Evolutionary conservation across 1,140 invertebrate species (phyloP), one percentile per base, ranked within the genome.

Genomic region (Polyergus mexicanus): DNA sequence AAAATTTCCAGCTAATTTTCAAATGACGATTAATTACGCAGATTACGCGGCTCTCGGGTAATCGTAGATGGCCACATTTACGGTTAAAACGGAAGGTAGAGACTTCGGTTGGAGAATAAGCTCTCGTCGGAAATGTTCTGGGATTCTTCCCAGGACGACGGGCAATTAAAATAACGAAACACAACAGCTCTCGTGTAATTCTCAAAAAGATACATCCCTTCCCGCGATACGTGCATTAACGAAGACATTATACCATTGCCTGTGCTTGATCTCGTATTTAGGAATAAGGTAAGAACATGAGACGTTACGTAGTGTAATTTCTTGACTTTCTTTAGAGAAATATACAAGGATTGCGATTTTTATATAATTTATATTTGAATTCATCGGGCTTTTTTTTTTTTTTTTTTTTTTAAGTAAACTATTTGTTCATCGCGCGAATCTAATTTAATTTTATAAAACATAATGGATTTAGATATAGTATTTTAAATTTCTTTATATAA

Each of bases 111-210:
- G 22, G 58, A 90, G 90, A 91, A 91, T 91, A 72, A n/a, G n/a
- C n/a, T n/a, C n/a, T n/a, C n/a, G 84, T 91, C 69, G 89, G 91
- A 90, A 91, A 88, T 63, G 51, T 78, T 69, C 89, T 91, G 91
- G 85, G 90, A 92, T 86, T 71, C 72, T 92, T 91, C 90, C 88
- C 91, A 92, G 75, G 77, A 84, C 71, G 77, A 86, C 74, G 66
- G 66, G 87, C 72, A 86, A 92, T 92, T 91, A 92, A 91, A 83
- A 71, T 78, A 76, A 83, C 78, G 88, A 81, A 83, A 85, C 88
- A 83, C 80, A 81, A 81, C 60, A 47, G 58, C 25, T 38, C 71
- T 89, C 86, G 71, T 56, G 88, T 63, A 89, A 89, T 65, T 25
- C 56, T 22, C 19, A 66, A 76, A 66, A 76, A 71, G 80, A 85